These are phyloP conservation scores for Epirrhoe alternata DNA, from an alignment of 2,888 invertebrate species.

Conservation along the genomic window DNA sequence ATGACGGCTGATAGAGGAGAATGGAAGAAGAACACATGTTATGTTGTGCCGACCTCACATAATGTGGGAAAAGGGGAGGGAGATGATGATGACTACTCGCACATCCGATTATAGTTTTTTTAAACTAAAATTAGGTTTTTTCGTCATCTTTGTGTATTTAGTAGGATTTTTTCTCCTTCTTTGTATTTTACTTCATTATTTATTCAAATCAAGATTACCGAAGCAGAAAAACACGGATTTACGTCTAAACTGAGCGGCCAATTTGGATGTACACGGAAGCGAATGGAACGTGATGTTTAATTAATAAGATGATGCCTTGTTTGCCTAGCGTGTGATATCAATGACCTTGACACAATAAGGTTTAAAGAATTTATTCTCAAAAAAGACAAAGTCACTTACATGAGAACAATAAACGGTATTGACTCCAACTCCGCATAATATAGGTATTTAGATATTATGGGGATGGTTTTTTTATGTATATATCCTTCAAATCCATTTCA, in stretches of 20 bases:
- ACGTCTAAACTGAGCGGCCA: neutral
- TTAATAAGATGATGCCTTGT: slow-evolving; percentile 26
- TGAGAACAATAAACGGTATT: too few relatives aligned
- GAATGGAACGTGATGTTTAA: slow-evolving; percentile 27
- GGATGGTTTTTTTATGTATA: too few relatives aligned
- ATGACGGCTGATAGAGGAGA: too few relatives aligned
- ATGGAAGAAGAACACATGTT: too few relatives aligned
- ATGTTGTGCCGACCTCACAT: too few relatives aligned
- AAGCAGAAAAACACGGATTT: slow-evolving; percentile 6
- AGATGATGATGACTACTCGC: too few relatives aligned
- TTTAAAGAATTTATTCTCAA: too few relatives aligned
- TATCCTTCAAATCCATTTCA: too few relatives aligned
- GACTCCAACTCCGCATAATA: too few relatives aligned
- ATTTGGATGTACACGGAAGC: slow-evolving; percentile 21
- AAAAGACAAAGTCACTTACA: too few relatives aligned
- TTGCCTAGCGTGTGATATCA: slow-evolving; percentile 14
- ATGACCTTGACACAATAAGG: slow-evolving; percentile 27
- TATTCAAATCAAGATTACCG: neutral
- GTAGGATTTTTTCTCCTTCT: neutral
- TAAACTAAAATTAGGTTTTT: neutral
- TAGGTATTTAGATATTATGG: neutral
- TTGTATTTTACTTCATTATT: neutral
- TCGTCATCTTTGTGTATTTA: neutral
- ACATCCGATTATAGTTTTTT: too few relatives aligned
- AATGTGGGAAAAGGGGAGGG: too few relatives aligned